Base-by-base conservation (phyloP, 2,888 invertebrate species). In the Yponomeuta evonymella region DNA sequence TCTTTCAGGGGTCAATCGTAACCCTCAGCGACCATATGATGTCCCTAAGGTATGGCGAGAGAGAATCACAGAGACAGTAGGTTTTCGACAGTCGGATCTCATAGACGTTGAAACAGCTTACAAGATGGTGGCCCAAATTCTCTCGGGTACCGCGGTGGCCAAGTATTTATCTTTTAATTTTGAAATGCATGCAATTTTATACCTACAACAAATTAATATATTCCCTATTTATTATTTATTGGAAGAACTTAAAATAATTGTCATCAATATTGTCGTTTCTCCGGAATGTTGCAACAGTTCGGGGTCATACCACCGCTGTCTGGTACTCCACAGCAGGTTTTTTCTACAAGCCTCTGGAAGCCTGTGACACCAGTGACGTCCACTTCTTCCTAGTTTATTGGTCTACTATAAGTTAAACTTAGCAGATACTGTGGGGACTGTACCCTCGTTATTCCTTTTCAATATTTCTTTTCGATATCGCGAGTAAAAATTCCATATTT, bases 121-220 rank as follows among this genome's bases (percentile, higher is more conserved):
- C 76, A 84, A 74, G 72, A 90, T 90, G 89, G 84, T 85, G 74
- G 90, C 90, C 70, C 74, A 83, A 82, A 78, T 93, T 68, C 92
- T 96, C 76, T 96, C 95, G 70, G 96, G 96, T 79, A 94, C 94
- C 2, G 89, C 94, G 83, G 88, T 95, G 72, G 94, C 96, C 73
- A 93, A 94, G 96, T 88, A 76, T 58, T 58, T 58, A 58, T 15
- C 15, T 15, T 73, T 58, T 58, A 12, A 58, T 58, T 58, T 58
- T 58, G 1, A 58, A 58, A 58, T 58, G 51, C 51, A 58, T 58
- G 51, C 15, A 2, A 58, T 58, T 15, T 58, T 58, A 15, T 15
- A 58, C 51, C 43, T 43, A 43, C 8, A 43, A 43, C 3, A 43
- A 43, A 5, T 8, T 8, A 43, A 5, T 43, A 72, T 71, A 74